Base-by-base conservation (phyloP, 1,140 invertebrate genomes). In the Choristoneura fumiferana region DNA sequence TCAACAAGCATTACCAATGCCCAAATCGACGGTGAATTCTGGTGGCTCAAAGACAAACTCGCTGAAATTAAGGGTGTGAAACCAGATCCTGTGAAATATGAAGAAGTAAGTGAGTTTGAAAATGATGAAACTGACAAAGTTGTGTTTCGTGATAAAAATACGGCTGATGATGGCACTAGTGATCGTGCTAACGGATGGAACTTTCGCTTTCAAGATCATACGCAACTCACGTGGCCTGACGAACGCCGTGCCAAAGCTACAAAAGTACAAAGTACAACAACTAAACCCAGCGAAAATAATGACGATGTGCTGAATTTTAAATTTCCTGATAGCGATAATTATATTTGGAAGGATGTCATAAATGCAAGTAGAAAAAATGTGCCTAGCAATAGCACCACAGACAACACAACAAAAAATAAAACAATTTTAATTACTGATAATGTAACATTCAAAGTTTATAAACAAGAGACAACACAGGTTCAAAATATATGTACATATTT, bases 11-110 rank as follows among this genome's bases (percentile, higher is more conserved):
- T 17, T 13, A 49, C 13, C 2, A 13, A 29, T 12, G 60, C 73
- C 34, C 85, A 89, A 66, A 56, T 86, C 17, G 76, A 84, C 60
- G 86, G 86, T 12, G 78, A 81, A 65, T 88, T 88, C 67, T 88
- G 85, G 85, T 87, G 85, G 85, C 54, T 87, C 8, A 71, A 84
- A 49, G 65, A 76, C 52, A 77, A 84, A 45, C 49, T 86, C 9
- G 58, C 71, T 8, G 63, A 79, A 38, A 58, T 81, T 17, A 63
- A 72, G 49, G 61, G 75, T 10, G 53, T 64, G 4, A 60, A 71
- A 36, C 64, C 76, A 9, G 63, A 74, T 1, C 64, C 65, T 5
- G 76, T 79, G 8, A 65, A 57, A 61, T 74, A 84, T 37, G 83
- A 85, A 39, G 71, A 85, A 55, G 57, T 79, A 2, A 78, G 62